phyloP scores from a whole-genome alignment of 92 coral and sea anemone species.

The Paramuricea clavata region DNA sequence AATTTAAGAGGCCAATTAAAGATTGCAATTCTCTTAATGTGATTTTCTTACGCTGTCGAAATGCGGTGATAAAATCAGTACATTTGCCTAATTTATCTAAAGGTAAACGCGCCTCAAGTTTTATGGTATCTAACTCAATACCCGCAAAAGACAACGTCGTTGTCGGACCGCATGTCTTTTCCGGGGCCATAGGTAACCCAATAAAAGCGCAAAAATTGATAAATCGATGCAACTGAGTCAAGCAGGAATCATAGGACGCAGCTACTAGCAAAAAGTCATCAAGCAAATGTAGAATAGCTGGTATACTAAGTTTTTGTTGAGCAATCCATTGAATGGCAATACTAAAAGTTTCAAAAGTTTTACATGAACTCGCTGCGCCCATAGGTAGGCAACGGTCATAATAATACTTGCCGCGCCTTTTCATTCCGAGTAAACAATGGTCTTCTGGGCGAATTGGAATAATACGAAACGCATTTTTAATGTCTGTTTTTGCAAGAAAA shows the following conservation, averaged over 20 bases:
- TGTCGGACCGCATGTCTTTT: slow-evolving; percentile 51
- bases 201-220: slow-evolving; percentile 51
- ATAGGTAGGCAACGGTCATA: slow-evolving; percentile 77
- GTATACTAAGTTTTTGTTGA: slow-evolving; percentile 50
- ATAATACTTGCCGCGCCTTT: slow-evolving; percentile 64
- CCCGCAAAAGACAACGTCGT: slow-evolving; percentile 62
- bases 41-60: slow-evolving; percentile 61
- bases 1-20: slow-evolving; percentile 54
- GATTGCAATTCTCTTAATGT: slow-evolving; percentile 52
- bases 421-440: slow-evolving; percentile 58
- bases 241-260: slow-evolving; percentile 42
- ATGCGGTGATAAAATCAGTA: slow-evolving; percentile 37
- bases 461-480: slow-evolving; percentile 67
- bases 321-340: slow-evolving; percentile 74
- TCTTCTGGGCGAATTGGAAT: slow-evolving; percentile 70
- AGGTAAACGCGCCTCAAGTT: slow-evolving; percentile 62
- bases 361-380: slow-evolving; percentile 74
- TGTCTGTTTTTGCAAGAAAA: slow-evolving; percentile 75
- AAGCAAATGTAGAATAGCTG: slow-evolving; percentile 57
- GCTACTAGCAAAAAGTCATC: slow-evolving; percentile 72
- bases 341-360: slow-evolving; percentile 69
- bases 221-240: slow-evolving; percentile 20
- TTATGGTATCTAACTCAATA: slow-evolving; percentile 54
- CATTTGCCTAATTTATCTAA: slow-evolving; percentile 53
- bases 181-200: slow-evolving; percentile 75